Evolutionary conservation across 2,113 vertebrate genomes (phyloP).

Genomic region (mouse (Mus musculus)): DNA sequence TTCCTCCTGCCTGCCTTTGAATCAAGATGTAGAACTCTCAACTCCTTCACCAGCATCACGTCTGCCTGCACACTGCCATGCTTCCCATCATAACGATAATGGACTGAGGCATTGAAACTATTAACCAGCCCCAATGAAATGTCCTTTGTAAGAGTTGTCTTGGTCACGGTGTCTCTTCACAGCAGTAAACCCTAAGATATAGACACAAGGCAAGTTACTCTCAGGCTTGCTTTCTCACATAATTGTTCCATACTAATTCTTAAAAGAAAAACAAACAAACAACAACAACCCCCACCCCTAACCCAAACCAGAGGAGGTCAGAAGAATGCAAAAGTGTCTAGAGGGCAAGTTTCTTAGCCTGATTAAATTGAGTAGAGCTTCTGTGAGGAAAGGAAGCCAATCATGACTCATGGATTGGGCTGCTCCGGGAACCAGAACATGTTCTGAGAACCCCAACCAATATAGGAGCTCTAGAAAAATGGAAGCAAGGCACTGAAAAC

Average conservation of each 20-base stretch:
- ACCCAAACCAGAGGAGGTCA: neutral
- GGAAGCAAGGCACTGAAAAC: neutral
- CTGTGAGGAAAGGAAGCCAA: neutral
- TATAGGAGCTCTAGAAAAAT: neutral
- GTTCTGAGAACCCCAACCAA: neutral
- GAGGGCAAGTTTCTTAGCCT: neutral
- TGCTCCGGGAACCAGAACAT: neutral
- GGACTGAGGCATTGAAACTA: too few relatives aligned
- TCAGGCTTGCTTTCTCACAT: neutral
- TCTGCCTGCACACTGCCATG: too few relatives aligned
- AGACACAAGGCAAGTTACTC: neutral
- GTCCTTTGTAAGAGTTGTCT: too few relatives aligned
- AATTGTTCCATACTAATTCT: neutral
- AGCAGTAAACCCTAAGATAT: too few relatives aligned
- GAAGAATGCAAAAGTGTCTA: neutral
- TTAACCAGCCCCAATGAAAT: too few relatives aligned
- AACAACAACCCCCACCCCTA: too few relatives aligned
- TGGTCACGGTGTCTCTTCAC: too few relatives aligned
- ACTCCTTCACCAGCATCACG: too few relatives aligned
- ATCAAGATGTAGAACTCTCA: too few relatives aligned
- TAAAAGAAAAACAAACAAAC: neutral
- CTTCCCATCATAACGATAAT: too few relatives aligned
- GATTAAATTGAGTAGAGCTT: neutral
- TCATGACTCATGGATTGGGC: neutral
- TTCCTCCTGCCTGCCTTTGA: too few relatives aligned